Evolutionary conservation across 1,140 invertebrate genomes (phyloP), one percentile per base, ranked within the genome.

Genomic region (Bilobella aurantiaca): DNA sequence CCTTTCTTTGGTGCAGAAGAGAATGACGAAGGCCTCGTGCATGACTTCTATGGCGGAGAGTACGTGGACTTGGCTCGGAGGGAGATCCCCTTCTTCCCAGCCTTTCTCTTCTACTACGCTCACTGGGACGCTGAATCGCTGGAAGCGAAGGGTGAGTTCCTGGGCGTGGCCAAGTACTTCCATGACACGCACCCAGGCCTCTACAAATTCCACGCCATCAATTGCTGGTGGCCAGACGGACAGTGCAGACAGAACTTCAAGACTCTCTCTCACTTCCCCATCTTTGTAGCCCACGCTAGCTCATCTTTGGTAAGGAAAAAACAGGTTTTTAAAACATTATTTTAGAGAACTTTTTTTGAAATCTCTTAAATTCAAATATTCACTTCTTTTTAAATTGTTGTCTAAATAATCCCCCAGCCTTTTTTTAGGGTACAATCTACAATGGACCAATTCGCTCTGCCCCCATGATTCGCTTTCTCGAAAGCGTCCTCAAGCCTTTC

Each of bases 171-270:
- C 37, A 37, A 68, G 46, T 58, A 70, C 61, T 73, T 70, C 58
- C 64, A 63, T 46, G 27, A 23, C 1, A 60, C 58, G 5, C 14
- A 60, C 2, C 42, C 46, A 12, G 60, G 49, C 8, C 58, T 63
- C 58, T 46, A 70, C 8, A 70, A 67, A 46, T 73, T 73, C 58
- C 66, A 64, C 61, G 71, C 68, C n/a, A 65, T 73, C 18, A 73
- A 73, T 58, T 73, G 71, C 32, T 73, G 71, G 71, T 73, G 65
- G 64, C 57, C 60, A 0, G 65, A 65, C 49, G 71, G 71, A 21
- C 66, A 73, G 49, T 73, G 71, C 32, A 31, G 71, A 58, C 66
- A 69, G 60, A 70, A 73, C 58, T 73, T 68, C 62, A 73, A 73
- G 61, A 70, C 64, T 53, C 46, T 73, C n/a, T 70, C 68, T 2